These are phyloP conservation scores for Neosilurus hyrtlii DNA, from an alignment of 2,797 vertebrate genomes.

Conservation along the genomic window DNA sequence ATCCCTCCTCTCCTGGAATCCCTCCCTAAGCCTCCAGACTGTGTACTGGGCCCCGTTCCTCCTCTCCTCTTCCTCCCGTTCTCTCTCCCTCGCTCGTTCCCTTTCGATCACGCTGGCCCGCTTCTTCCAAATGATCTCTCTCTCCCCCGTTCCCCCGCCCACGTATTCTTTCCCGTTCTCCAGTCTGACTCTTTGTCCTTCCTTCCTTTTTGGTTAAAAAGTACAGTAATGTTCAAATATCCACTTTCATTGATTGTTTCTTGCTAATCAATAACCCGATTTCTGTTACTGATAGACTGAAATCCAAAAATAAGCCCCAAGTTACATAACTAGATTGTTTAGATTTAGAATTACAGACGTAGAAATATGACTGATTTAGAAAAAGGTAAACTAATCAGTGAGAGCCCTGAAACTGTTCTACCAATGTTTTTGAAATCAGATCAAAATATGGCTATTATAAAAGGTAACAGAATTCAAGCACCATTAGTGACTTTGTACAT, in stretches of 20 bases:
- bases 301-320: conserved; percentile 43
- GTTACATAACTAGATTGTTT: conserved; percentile 50
- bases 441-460: conserved; percentile 47
- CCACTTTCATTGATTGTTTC: conserved; percentile 3
- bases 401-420: conserved; percentile 65
- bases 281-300: not conserved
- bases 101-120: conserved; percentile 68
- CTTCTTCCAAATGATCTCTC: conserved; percentile 80
- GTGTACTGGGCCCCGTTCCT: conserved; percentile 72
- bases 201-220: conserved; percentile 49
- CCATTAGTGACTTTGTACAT: conserved; percentile 41
- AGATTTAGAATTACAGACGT: conserved; percentile 50
- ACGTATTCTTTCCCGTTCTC: conserved; percentile 79
- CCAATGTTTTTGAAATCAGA: conserved; percentile 38
- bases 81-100: conserved; percentile 65
- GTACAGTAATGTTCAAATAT: conserved; percentile 23
- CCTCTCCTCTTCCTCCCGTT: conserved; percentile 76
- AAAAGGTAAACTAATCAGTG: conserved; percentile 36
- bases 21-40: conserved; percentile 77
- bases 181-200: conserved; percentile 74
- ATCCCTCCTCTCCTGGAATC: conserved; percentile 77
- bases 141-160: conserved; percentile 68
- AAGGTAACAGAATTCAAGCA: conserved; percentile 44
- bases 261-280: not conserved
- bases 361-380: conserved; percentile 41